Percentiles rank a stretch among this genome's conserved stretches.
These are phyloP conservation scores for Puma concolor DNA, from an alignment of 2,113 vertebrate genomes.

Conservation along the genomic window DNA sequence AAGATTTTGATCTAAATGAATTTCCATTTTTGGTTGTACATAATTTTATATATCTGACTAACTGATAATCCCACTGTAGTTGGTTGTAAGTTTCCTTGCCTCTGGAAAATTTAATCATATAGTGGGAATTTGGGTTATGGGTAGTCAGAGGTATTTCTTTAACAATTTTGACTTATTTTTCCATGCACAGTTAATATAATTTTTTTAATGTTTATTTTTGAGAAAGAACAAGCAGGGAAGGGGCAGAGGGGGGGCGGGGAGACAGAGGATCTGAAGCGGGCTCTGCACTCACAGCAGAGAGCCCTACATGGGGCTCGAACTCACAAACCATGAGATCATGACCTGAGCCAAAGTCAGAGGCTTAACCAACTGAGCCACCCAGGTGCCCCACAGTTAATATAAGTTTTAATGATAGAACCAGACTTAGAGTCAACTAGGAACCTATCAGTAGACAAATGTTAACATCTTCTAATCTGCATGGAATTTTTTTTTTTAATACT, in stretches of 20 bases:
- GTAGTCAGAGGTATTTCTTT: constrained; percentile 10
- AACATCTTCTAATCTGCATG: not conserved
- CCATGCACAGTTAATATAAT: not conserved
- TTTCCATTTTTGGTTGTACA: not conserved
- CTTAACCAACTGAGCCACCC: no score
- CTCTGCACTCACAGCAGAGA: no score
- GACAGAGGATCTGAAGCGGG: no score
- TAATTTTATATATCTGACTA: not conserved
- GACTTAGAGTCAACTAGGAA: not conserved
- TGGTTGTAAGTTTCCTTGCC: not conserved
- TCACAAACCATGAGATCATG: no score
- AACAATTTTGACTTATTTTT: not conserved
- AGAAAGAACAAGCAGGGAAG: no score
- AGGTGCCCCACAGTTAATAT: not conserved
- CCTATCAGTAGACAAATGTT: not conserved
- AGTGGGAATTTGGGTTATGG: not conserved
- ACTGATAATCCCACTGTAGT: not conserved
- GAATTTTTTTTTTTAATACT: not conserved
- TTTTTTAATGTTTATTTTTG: not conserved
- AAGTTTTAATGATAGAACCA: not conserved
- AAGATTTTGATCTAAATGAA: not conserved
- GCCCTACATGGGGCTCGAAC: no score
- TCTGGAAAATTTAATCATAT: constrained; percentile 15
- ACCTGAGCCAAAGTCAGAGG: no score
- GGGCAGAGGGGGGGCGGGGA: rapidly evolving